phyloP scores from a whole-genome alignment of 2,113 vertebrate species.

The Piliocolobus tephrosceles region DNA sequence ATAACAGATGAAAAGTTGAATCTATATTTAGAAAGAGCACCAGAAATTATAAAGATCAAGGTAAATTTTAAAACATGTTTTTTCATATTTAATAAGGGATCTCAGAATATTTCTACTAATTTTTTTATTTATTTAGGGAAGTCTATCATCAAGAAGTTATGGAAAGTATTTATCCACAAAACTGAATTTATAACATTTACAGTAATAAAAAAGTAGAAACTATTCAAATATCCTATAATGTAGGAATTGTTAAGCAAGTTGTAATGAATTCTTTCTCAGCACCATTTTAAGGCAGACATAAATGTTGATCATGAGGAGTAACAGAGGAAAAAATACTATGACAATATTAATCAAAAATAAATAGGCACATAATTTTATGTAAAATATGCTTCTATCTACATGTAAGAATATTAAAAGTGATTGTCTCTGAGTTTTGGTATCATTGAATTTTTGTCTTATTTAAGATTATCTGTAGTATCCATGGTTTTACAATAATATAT shows the following conservation, averaged over 20 bases:
- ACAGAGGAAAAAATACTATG: neutral
- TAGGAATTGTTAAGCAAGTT: neutral
- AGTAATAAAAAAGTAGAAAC: neutral
- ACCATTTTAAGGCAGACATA: neutral
- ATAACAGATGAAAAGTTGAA: neutral
- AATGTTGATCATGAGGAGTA: neutral
- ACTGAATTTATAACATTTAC: neutral
- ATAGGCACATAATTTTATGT: neutral
- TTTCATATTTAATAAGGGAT: neutral
- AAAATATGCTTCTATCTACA: neutral
- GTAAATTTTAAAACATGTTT: neutral
- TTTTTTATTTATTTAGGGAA: neutral
- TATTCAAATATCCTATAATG: neutral
- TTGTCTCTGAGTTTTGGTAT: neutral
- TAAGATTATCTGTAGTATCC: neutral
- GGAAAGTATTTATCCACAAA: neutral
- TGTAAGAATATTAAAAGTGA: neutral
- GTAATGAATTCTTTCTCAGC: neutral
- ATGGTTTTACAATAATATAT: neutral
- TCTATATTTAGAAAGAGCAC: neutral
- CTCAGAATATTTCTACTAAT: neutral
- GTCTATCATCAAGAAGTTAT: neutral
- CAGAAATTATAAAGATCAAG: neutral
- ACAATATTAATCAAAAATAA: neutral
- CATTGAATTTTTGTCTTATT: neutral